phyloP scores from a whole-genome alignment of 2,113 vertebrate genomes.

The Ochotona curzoniae region DNA sequence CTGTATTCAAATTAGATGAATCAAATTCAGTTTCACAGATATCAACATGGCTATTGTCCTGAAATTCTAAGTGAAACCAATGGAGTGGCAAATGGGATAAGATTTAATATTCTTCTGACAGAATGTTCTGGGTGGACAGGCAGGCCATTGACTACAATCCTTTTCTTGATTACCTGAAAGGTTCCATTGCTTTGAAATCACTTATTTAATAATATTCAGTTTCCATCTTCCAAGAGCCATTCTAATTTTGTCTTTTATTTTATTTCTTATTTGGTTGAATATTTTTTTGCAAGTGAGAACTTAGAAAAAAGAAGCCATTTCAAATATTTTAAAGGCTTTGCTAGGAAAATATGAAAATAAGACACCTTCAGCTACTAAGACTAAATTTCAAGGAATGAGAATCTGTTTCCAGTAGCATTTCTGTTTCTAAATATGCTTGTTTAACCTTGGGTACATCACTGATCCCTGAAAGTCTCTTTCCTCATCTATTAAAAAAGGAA shows the following conservation, averaged over 20 bases:
- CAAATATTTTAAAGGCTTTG: slow-evolving; percentile 22
- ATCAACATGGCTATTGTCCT: slow-evolving; percentile 47
- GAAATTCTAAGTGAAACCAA: slow-evolving; percentile 67
- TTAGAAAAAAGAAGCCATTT: slow-evolving; percentile 8
- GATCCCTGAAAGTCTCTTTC: not conserved
- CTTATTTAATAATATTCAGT: slow-evolving; percentile 54
- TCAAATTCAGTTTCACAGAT: slow-evolving; percentile 53
- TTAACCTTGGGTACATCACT: not conserved
- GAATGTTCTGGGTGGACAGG: slow-evolving; percentile 40
- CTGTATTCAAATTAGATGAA: slow-evolving; percentile 47
- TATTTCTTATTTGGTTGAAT: not conserved
- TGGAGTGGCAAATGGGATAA: not conserved
- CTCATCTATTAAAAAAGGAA: not conserved
- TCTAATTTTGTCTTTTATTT: too few species aligned
- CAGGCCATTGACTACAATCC: slow-evolving; percentile 55
- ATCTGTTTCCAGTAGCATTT: not conserved
- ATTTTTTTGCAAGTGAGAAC: slow-evolving; percentile 40
- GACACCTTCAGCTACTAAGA: not conserved
- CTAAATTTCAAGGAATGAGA: not conserved
- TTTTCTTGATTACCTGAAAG: slow-evolving; percentile 60
- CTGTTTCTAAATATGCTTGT: not conserved
- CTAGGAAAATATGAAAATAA: slow-evolving; percentile 52
- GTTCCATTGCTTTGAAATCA: slow-evolving; percentile 47
- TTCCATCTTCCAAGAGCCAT: not conserved
- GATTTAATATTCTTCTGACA: slow-evolving; percentile 41